Evolutionary conservation across 2,113 vertebrate species (phyloP), one percentile per base, ranked within the genome.

Genomic region (Ascaphus truei): DNA sequence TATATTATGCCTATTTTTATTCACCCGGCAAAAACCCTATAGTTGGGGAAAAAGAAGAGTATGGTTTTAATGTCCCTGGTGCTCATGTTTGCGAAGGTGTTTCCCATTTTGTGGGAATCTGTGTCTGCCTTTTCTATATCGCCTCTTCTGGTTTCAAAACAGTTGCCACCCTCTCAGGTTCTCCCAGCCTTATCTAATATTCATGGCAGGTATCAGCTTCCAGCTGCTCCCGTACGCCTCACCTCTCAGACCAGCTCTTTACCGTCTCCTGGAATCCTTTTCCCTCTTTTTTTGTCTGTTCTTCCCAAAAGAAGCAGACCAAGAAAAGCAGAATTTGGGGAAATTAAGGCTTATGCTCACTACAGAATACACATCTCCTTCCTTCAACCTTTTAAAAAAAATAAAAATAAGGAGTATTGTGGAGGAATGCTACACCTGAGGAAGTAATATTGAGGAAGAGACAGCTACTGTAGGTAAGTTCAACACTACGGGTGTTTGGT

Each of bases 121-220:
- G n/a, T n/a, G 3, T 22, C 29, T 6, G 5, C 9, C 7, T 30
- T 50, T 36, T 47, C 0, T 0, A 20, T 34, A 55, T 55, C 29
- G 2, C 51, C 18, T 52, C 31, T n/a, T 16, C 30, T 0, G 20
- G 37, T 15, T 57, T 1, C 2, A 0, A 22, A 11, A 23, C 39
- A 13, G 5, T 84, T 84, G 81, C 81, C 11, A 59, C 74, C 23
- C 62, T 88, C 86, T 94, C 92, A 67, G 83, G 86, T 94, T 94
- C 82, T 31, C 63, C 1, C 20, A 2, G 3, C 48, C 62, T 93
- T 86, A 94, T 95, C 75, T 73, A 93, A 83, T 89, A 95, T 95
- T 93, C 81, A 95, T 84, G 15, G 59, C 43, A 37, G 48, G 80
- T 91, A 89, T 93, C 92, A 79, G 83, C 82, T 94, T 87, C 29